Conservation (phyloP, 2,113 vertebrate genomes). For the Cinclus cinclus region DNA sequence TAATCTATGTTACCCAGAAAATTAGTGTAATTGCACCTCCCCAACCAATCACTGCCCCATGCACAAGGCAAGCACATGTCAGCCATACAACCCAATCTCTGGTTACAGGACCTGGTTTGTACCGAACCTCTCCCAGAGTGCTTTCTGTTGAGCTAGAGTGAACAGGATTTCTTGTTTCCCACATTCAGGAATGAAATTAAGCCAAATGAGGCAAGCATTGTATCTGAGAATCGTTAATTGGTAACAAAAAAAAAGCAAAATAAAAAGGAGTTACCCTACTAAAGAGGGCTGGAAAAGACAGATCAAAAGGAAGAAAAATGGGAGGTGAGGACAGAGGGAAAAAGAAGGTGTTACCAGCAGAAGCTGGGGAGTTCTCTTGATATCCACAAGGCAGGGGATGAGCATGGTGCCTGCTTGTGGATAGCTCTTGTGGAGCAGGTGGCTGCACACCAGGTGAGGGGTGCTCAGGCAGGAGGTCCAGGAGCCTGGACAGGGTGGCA, state of each 20-base stretch:
- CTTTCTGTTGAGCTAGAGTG: no score
- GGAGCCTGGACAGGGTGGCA: no score
- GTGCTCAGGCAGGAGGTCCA: no score
- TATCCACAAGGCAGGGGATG: neutral
- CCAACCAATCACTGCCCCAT: no score
- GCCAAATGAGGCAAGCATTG: neutral
- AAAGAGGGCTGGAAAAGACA: neutral
- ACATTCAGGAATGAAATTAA: neutral
- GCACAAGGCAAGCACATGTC: no score
- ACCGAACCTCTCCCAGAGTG: no score
- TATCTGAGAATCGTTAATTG: neutral
- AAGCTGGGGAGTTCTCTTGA: no score
- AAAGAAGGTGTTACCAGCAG: neutral
- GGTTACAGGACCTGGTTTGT: no score
- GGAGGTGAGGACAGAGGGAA: neutral
- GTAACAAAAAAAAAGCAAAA: neutral
- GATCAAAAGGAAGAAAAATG: neutral
- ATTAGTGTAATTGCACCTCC: constrained; percentile 70
- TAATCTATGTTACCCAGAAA: constrained; percentile 81
- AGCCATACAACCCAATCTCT: no score
- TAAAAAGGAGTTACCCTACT: no score
- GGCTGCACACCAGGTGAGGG: neutral
- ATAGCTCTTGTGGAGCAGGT: fast-evolving
- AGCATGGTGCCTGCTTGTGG: neutral
- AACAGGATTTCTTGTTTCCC: no score